Evolutionary conservation across 2,113 vertebrate genomes (phyloP).

Genomic region (Philantomba maxwellii): DNA sequence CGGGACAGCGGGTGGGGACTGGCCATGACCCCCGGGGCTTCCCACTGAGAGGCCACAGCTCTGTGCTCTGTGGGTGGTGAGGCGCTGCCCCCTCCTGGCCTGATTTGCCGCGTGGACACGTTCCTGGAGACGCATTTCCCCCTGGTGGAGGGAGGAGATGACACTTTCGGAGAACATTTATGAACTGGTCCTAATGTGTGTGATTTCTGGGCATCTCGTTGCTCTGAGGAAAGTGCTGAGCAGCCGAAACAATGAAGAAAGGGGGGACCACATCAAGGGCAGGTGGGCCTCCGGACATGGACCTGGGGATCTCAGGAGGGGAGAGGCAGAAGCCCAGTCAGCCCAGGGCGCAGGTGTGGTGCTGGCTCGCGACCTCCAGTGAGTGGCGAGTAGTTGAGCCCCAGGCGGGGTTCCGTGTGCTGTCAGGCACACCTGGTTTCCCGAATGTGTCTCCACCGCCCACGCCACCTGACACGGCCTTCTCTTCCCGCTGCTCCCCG

Average conservation of each 20-base stretch:
- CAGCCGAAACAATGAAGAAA: not conserved
- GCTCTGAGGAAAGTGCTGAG: not conserved
- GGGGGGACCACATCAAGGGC: not conserved
- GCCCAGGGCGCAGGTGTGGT: not conserved
- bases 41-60: not conserved
- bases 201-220: not conserved
- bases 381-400: rapidly evolving
- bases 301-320: not conserved
- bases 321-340: not conserved
- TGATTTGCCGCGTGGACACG: rapidly evolving
- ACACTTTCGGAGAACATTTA: not conserved
- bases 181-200: not conserved
- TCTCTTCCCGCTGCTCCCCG: not conserved
- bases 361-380: not conserved
- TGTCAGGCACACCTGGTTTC: not conserved
- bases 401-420: rapidly evolving
- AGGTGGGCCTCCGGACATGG: rapidly evolving
- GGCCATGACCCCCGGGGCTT: not conserved
- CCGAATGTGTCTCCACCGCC: not conserved
- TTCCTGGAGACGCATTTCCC: not conserved
- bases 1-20: not conserved
- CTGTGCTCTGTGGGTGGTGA: not conserved
- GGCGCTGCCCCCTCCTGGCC: not conserved
- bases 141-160: not conserved
- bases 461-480: not conserved